Percentiles rank a stretch among this genome's conserved stretches.
phyloP scores from a whole-genome alignment of 2,113 vertebrate genomes.

The Pygoscelis adeliae region DNA sequence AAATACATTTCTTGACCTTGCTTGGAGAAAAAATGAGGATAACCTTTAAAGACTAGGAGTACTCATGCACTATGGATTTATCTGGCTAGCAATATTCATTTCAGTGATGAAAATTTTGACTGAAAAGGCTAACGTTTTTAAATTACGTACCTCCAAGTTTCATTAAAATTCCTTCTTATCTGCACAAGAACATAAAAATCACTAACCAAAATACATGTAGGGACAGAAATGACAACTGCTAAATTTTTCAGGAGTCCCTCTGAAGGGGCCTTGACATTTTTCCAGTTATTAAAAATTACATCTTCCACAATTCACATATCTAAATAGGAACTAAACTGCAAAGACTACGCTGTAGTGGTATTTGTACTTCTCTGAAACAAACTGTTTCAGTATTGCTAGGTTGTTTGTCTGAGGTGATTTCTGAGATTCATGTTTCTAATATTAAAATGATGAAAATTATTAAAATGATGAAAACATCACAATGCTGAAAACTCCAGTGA shows the following conservation, averaged over 20 bases:
- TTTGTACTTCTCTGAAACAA: background rate
- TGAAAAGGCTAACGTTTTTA: background rate
- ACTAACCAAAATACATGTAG: background rate
- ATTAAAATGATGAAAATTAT: background rate
- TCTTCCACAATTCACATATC: background rate
- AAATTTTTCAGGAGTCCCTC: background rate
- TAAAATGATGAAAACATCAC: background rate
- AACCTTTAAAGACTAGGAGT: background rate
- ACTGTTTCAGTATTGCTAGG: background rate
- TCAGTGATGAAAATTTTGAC: background rate
- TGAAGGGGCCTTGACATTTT: background rate
- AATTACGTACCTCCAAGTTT: background rate
- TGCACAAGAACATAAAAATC: background rate
- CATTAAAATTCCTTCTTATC: constrained; percentile 1
- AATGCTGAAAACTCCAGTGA: background rate
- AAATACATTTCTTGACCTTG: background rate
- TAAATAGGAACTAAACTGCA: background rate
- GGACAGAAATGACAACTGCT: background rate
- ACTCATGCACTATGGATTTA: background rate
- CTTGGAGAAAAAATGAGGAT: background rate
- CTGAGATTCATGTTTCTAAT: background rate
- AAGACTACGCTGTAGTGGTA: background rate
- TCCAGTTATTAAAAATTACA: background rate
- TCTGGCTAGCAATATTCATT: background rate
- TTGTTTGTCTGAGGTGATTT: background rate